Conservation (phyloP, 2,113 vertebrate genomes). For the Gorilla gorilla region DNA sequence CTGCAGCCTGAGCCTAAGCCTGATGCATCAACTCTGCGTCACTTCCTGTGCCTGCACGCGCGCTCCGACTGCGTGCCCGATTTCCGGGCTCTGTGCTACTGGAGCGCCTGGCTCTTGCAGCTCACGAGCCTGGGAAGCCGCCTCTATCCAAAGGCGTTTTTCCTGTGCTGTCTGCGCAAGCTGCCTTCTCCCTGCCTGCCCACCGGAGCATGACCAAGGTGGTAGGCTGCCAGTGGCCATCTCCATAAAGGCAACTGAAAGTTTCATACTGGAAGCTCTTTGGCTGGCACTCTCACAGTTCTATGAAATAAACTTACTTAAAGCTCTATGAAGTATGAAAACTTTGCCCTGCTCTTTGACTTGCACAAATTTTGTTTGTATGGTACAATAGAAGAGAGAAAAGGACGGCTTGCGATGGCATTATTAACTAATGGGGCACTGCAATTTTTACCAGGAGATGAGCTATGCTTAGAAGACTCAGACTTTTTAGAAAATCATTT, state of each 20-base stretch:
- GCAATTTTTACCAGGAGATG: constrained; percentile 78
- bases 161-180: not conserved
- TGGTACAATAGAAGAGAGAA: constrained; percentile 85
- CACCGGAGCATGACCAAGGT: not conserved
- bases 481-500: constrained; percentile 78
- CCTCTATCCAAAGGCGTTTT: not conserved
- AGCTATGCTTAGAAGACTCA: constrained; percentile 81
- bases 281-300: constrained; percentile 88
- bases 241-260: constrained; percentile 84
- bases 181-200: rapidly evolving
- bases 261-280: constrained; percentile 79
- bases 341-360: constrained; percentile 78
- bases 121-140: rapidly evolving
- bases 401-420: constrained; percentile 83
- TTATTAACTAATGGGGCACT: constrained; percentile 71
- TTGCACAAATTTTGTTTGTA: constrained; percentile 83
- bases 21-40: no score
- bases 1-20: no score
- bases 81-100: no score
- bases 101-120: not conserved
- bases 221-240: constrained; percentile 85
- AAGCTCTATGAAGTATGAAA: constrained; percentile 89
- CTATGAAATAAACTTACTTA: constrained; percentile 83
- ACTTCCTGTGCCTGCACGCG: not conserved
- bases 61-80: rapidly evolving